Base-by-base conservation (phyloP, 1,140 invertebrate genomes). In the Mactra quadrangularis region DNA sequence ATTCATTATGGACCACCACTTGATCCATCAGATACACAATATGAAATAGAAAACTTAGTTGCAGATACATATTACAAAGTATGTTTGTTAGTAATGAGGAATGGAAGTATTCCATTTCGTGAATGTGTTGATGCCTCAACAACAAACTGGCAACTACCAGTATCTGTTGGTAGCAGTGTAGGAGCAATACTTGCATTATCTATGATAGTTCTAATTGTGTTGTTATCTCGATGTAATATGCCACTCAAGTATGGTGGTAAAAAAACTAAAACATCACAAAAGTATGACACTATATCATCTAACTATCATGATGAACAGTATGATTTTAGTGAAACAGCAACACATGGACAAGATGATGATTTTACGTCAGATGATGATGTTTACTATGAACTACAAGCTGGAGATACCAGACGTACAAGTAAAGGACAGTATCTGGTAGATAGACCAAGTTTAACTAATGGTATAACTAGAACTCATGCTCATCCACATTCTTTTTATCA, bases 101-200 rank as follows among this genome's bases (percentile, higher is more conserved):
- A 90, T 59, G 84, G 89, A 59, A 87, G 85, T 19, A 29, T 68
- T n/a, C 82, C 85, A 1, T 64, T 85, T 15, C 84, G 86, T 0
- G 82, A 89, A 64, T 92, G 91, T 79, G 77, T 88, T 11, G 91
- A 90, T 53, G 91, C 91, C n/a, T 85, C 86, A 41, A 92, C 91
- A 41, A 88, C 87, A 25, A 89, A 86, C 79, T 92, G 90, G 90
- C 87, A 90, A 59, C 87, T 92, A 25, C 91, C 91, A n/a, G 91
- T 92, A n/a, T 90, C 91, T 31, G 87, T 92, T 31, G 91, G 90
- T 27, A 91, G 90, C 79, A 92, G 91, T 66, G 89, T 92, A 27
- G 91, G 91, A 0, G 91, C 91, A 15, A 76, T 92, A 0, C 78
- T 92, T 27, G 90, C 91, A 17, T 84, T 92, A 0, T 89, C 88